Percentiles rank a stretch among this genome's conserved stretches.
Conservation (phyloP, 2,113 vertebrate species). For the Engraulis encrasicolus region DNA sequence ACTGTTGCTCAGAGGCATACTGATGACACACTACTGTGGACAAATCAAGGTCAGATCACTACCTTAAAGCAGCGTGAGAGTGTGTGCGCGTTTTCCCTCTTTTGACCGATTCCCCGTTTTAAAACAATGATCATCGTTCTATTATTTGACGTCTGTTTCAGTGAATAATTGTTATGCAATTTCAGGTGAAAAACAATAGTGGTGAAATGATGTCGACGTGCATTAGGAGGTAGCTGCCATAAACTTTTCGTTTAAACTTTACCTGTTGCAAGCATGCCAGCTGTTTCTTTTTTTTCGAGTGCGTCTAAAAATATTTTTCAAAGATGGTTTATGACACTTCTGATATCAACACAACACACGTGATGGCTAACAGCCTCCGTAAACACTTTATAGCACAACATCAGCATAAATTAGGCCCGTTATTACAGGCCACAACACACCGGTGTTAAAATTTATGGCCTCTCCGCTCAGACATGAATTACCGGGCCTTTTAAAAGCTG, state of each 20-base stretch:
- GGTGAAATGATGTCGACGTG: neutral
- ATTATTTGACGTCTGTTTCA: neutral
- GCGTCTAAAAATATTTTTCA: conserved; percentile 48
- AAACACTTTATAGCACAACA: conserved; percentile 67
- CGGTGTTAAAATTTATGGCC: conserved; percentile 55
- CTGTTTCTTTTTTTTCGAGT: conserved; percentile 55
- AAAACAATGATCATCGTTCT: neutral
- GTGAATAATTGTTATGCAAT: neutral
- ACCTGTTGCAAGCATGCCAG: conserved; percentile 30
- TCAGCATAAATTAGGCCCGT: conserved; percentile 66
- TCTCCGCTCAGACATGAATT: conserved; percentile 56
- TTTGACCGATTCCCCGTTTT: neutral
- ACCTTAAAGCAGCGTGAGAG: neutral
- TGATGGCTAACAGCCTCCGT: conserved; percentile 58
- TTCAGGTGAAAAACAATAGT: neutral
- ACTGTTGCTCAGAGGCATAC: conserved; percentile 56
- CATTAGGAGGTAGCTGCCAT: neutral
- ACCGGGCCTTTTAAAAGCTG: conserved; percentile 51
- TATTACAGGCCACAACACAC: conserved; percentile 52
- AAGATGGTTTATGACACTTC: conserved; percentile 51
- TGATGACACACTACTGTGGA: conserved; percentile 54
- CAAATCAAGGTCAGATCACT: conserved; percentile 47
- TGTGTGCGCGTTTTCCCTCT: neutral
- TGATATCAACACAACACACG: conserved; percentile 51
- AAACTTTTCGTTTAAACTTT: neutral